Base-by-base conservation (phyloP, 2,797 vertebrate genomes). In the Anabacerthia variegaticeps region DNA sequence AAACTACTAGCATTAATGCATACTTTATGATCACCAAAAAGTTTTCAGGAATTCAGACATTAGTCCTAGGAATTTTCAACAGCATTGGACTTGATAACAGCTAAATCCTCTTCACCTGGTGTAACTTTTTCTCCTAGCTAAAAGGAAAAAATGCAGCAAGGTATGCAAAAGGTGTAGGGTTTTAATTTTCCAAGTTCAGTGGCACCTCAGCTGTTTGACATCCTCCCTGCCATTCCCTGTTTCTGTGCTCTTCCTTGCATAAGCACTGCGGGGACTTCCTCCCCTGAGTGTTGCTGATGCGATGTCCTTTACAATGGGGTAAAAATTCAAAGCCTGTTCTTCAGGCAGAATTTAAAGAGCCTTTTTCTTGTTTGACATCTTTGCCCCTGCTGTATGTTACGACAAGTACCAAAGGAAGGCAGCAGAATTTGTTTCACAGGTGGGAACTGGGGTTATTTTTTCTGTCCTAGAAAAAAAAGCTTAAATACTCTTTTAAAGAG, bases 271-370 rank as follows among this genome's bases (percentile, higher is more conserved):
- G 21, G 11, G 43, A 20, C 1, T 0, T 2, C 6, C 9, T 32
- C 20, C 39, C 0, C 1, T 18, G 9, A 28, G 65, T 3, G 0
- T 22, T 32, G 34, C 39, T 58, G 67, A 7, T 0, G 0, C 32
- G 12, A 23, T 3, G 22, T 5, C 55, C 49, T 10, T 23, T 72
- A 34, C 10, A 10, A 26, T 14, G 14, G 34, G 6, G 9, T 3
- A 27, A 6, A 54, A 67, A 39, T 49, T 72, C 68, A 77, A 73
- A 68, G 32, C 51, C 41, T 15, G 1, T 16, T 59, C 59, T 52
- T 55, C 44, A 87, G 18, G 4, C 4, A 14, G 11, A 30, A 67
- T 13, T 28, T 58, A 30, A 66, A 43, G 24, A 56, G 8, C 3
- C 1, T n/a, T 59, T 55, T 56, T 63, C 37, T 41, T 32, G 22